phyloP scores from a whole-genome alignment of 2,888 invertebrate species.

The Fragum sueziense region DNA sequence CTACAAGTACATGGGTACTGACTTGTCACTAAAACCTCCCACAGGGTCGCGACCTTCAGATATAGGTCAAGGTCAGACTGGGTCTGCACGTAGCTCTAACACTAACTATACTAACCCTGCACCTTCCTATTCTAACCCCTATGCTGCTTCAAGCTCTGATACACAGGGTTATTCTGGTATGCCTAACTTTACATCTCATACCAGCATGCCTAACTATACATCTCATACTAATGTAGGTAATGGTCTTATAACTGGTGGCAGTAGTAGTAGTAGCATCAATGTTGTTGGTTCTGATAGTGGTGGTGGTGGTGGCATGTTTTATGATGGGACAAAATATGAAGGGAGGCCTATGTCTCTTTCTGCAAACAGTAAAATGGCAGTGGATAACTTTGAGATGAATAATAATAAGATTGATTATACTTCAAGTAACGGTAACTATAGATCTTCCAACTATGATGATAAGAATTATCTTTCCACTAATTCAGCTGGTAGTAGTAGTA shows the following conservation, averaged over 20 bases:
- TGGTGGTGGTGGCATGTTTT: constrained; percentile 25
- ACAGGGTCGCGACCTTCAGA: constrained; percentile 36
- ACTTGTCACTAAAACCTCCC: constrained; percentile 54
- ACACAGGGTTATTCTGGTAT: constrained; percentile 37
- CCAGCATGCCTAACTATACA: constrained; percentile 42
- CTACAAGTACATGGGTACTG: constrained; percentile 41
- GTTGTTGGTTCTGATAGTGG: constrained; percentile 17
- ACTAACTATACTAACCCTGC: constrained; percentile 19
- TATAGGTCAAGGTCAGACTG: background rate
- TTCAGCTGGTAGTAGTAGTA: constrained; percentile 34
- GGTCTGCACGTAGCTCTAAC: constrained; percentile 5
- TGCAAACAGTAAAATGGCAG: constrained; percentile 15
- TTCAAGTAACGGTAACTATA: background rate
- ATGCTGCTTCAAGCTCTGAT: constrained; percentile 12
- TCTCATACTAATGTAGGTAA: background rate
- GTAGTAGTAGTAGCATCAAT: constrained; percentile 3
- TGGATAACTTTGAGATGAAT: constrained; percentile 15
- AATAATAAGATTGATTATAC: constrained; percentile 26
- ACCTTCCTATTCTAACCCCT: constrained; percentile 7
- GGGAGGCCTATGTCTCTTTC: constrained; percentile 2
- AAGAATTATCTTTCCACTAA: constrained; percentile 16
- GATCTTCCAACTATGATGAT: constrained; percentile 13
- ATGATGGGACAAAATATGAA: constrained; percentile 31
- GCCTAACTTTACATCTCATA: constrained; percentile 25
- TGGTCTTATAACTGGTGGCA: background rate